phyloP scores from a whole-genome alignment of 2,113 vertebrate species.

The Mixornis gularis region DNA sequence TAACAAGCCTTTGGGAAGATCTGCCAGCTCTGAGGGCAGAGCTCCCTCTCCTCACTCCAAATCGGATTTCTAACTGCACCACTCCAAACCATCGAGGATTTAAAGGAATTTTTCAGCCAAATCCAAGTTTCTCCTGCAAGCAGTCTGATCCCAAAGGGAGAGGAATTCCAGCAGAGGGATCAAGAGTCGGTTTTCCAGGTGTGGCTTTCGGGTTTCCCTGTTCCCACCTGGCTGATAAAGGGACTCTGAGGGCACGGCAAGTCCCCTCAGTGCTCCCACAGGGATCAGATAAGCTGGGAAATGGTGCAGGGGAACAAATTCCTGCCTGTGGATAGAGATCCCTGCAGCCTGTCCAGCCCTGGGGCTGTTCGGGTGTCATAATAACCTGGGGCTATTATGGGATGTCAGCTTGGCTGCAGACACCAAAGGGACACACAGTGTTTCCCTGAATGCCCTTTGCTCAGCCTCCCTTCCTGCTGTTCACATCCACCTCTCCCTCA shows the following conservation, averaged over 20 bases:
- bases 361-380: background rate
- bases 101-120: background rate
- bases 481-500: background rate
- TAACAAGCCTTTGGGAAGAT: background rate
- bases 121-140: background rate
- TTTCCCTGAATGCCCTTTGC: background rate
- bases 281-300: background rate
- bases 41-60: background rate
- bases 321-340: background rate
- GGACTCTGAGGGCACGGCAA: background rate
- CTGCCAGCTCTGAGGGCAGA: background rate
- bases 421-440: background rate
- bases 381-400: background rate
- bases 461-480: background rate
- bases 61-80: background rate
- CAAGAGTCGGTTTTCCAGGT: too few relatives aligned
- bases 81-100: rapidly evolving
- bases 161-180: background rate
- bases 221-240: background rate
- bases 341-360: background rate
- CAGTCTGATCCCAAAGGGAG: background rate
- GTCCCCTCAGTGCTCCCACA: background rate
- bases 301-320: background rate
- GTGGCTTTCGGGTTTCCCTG: background rate
- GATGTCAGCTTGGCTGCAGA: background rate